phyloP scores from a whole-genome alignment of 1,140 invertebrate genomes.

The Conus ventricosus region DNA sequence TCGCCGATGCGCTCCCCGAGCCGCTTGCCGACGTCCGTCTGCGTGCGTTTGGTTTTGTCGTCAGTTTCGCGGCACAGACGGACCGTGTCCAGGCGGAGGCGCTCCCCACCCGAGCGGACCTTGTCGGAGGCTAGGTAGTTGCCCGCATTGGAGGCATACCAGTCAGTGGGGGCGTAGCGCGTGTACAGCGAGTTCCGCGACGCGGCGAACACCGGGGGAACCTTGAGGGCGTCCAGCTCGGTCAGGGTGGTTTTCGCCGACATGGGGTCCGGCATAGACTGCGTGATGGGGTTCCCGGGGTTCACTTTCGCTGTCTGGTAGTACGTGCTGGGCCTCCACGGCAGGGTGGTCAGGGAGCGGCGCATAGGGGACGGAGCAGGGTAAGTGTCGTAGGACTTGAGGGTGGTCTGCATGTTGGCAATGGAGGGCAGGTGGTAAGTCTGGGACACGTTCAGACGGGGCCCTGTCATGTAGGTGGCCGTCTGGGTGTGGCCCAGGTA shows the following conservation, averaged over 20 bases:
- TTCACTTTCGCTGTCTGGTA: constrained; percentile 71
- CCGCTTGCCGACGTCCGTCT: constrained; percentile 73
- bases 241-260: constrained; percentile 66
- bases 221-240: constrained; percentile 72
- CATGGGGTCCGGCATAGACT: constrained; percentile 67
- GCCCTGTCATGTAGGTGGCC: constrained; percentile 74
- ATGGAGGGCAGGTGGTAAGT: constrained; percentile 70
- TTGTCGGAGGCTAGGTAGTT: constrained; percentile 89
- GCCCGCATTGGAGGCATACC: constrained; percentile 89
- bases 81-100: constrained; percentile 71
- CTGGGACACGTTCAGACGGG: constrained; percentile 62
- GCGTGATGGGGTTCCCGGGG: constrained; percentile 59
- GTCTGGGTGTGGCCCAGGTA: constrained; percentile 75
- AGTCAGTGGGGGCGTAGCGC: constrained; percentile 91
- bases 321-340: constrained; percentile 74
- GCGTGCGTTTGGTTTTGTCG: constrained; percentile 73
- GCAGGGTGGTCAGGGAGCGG: constrained; percentile 72
- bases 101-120: constrained; percentile 71
- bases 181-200: constrained; percentile 75
- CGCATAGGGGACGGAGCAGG: constrained; percentile 70
- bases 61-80: constrained; percentile 72
- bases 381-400: constrained; percentile 71
- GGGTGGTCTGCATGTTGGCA: constrained; percentile 67
- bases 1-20: constrained; percentile 92
- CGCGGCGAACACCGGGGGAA: constrained; percentile 74